Percentiles rank a stretch among this genome's conserved stretches.
Evolutionary conservation across 2,113 vertebrate genomes (phyloP).

Genomic region (Hippotragus niger): DNA sequence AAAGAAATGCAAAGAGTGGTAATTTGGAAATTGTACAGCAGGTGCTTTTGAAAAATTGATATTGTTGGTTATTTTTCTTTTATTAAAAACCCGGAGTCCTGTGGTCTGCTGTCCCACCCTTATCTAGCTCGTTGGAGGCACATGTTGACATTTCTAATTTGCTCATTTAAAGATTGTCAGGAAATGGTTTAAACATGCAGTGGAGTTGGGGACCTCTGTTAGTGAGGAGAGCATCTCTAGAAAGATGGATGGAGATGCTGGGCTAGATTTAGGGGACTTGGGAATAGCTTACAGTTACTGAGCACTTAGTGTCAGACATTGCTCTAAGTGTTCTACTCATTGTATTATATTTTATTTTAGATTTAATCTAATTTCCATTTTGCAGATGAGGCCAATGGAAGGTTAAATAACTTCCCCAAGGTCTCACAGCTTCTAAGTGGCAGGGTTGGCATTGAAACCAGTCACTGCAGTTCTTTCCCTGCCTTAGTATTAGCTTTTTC

Average conservation of each 20-base stretch:
- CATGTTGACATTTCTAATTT: conserved; percentile 58
- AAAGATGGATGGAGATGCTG: neutral
- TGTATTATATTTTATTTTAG: neutral
- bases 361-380: neutral
- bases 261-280: neutral
- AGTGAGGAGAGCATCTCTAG: neutral
- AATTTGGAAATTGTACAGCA: conserved; percentile 76
- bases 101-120: neutral
- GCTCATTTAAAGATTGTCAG: conserved; percentile 23
- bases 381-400: neutral
- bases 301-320: neutral
- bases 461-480: neutral
- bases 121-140: neutral
- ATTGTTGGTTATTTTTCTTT: conserved; percentile 43
- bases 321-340: neutral
- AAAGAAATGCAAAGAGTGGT: conserved; percentile 74
- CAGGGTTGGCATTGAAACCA: neutral
- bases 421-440: neutral
- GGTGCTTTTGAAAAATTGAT: conserved; percentile 56
- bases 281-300: neutral
- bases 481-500: neutral
- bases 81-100: conserved; percentile 40
- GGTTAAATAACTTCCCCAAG: neutral
- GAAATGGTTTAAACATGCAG: conserved; percentile 24
- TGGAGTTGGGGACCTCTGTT: neutral